phyloP scores from a whole-genome alignment of 1,140 invertebrate genomes.

The Euwallacea similis region DNA sequence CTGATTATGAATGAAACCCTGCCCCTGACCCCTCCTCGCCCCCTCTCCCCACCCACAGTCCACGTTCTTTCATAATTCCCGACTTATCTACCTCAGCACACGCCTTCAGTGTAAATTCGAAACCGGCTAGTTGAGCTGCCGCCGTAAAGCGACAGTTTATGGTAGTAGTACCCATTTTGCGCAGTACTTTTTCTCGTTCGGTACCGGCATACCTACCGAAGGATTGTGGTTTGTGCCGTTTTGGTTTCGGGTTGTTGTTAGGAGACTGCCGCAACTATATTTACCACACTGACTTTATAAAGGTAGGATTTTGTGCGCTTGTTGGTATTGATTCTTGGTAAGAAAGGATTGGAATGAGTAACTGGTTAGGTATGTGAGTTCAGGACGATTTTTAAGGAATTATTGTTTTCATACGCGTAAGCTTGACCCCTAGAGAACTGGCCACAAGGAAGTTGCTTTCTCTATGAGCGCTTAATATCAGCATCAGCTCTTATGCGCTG shows the following conservation, averaged over 20 bases:
- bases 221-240: constrained; percentile 27
- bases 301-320: too few species aligned
- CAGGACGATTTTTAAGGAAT: too few species aligned
- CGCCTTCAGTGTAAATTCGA: constrained; percentile 44
- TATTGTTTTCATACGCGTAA: too few species aligned
- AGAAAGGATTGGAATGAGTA: too few species aligned
- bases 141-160: constrained; percentile 13
- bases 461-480: too few species aligned
- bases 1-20: constrained; percentile 39
- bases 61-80: constrained; percentile 42
- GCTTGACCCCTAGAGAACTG: too few species aligned
- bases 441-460: too few species aligned
- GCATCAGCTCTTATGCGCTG: too few species aligned
- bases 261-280: background rate
- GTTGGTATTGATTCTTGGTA: too few species aligned
- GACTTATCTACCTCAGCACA: constrained; percentile 37
- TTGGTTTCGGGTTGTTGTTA: constrained; percentile 8
- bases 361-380: too few species aligned
- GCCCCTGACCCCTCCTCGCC: constrained; percentile 16
- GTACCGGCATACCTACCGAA: constrained; percentile 8
- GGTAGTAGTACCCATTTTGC: constrained; percentile 17
- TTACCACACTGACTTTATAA: too few species aligned
- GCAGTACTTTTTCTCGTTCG: constrained; percentile 26
- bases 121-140: constrained; percentile 16
- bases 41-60: constrained; percentile 31